Percentiles rank a stretch among this genome's conserved stretches.
These are phyloP conservation scores for Paracentrotus lividus DNA, from an alignment of 53 echinoderm and acorn worm genomes.

Conservation along the genomic window DNA sequence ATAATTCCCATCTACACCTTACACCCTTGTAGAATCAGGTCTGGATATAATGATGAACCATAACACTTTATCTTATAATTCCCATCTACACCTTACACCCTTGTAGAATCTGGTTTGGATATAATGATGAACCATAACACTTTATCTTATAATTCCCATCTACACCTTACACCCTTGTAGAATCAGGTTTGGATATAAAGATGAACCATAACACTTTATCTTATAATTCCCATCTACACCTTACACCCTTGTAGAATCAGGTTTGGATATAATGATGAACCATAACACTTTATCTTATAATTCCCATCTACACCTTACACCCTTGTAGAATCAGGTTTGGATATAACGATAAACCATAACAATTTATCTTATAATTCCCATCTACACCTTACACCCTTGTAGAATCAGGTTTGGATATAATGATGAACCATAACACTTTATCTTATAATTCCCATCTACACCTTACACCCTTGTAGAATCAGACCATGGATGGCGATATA, in stretches of 20 bases:
- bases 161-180: conserved; percentile 36
- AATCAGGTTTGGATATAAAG: too few relatives aligned
- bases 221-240: conserved; percentile 35
- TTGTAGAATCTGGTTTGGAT: too few relatives aligned
- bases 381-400: conserved; percentile 1
- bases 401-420: too few relatives aligned
- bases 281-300: conserved; percentile 4
- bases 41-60: too few relatives aligned
- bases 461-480: conserved; percentile 17
- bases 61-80: conserved; percentile 11
- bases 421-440: too few relatives aligned
- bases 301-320: background rate
- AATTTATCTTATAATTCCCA: background rate
- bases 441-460: conserved; percentile 33
- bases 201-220: too few relatives aligned
- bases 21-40: background rate
- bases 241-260: background rate
- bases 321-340: background rate
- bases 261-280: too few relatives aligned
- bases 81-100: conserved; percentile 35
- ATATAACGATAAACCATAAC: background rate
- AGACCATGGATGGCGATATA: conserved; percentile 24
- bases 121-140: too few relatives aligned
- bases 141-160: conserved; percentile 8
- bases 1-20: conserved; percentile 42